Conservation (phyloP, 1,140 invertebrate species). For the Rhynchophorus ferrugineus region DNA sequence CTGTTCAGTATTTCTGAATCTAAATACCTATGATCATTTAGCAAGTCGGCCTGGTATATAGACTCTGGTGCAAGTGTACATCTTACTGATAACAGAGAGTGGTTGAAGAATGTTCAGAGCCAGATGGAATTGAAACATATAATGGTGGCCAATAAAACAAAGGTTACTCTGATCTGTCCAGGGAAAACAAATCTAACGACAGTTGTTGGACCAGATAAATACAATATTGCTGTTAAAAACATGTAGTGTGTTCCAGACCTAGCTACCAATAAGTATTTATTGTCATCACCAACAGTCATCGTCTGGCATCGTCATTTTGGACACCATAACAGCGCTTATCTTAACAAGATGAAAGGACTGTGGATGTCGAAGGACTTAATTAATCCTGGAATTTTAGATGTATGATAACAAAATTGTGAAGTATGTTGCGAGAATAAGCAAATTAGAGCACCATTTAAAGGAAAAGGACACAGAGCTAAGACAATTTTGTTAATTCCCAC, state of each 20-base stretch:
- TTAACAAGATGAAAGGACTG: slow-evolving; percentile 23
- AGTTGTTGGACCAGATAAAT: not conserved
- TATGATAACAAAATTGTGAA: slow-evolving; percentile 12
- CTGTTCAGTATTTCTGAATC: not conserved
- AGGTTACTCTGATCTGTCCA: not conserved
- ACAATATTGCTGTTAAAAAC: slow-evolving; percentile 10
- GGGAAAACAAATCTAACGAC: not conserved
- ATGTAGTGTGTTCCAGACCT: slow-evolving; percentile 29
- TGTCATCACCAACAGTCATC: not conserved
- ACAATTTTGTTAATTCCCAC: slow-evolving; percentile 33
- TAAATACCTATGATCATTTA: no score
- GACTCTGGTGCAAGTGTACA: not conserved
- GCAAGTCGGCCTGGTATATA: not conserved
- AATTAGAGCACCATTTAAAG: slow-evolving; percentile 18
- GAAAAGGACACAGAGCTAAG: slow-evolving; percentile 9
- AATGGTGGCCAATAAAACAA: not conserved
- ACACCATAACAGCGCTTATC: slow-evolving; percentile 26
- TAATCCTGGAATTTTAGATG: slow-evolving; percentile 1
- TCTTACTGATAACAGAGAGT: not conserved
- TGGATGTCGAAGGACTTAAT: slow-evolving; percentile 15
- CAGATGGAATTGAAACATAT: not conserved
- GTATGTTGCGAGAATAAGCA: slow-evolving; percentile 30
- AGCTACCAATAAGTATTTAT: slow-evolving; percentile 19
- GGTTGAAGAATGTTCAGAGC: not conserved
- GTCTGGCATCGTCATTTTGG: slow-evolving; percentile 21